These are phyloP conservation scores for Mohoua ochrocephala DNA, from an alignment of 2,113 vertebrate genomes.

Conservation along the genomic window DNA sequence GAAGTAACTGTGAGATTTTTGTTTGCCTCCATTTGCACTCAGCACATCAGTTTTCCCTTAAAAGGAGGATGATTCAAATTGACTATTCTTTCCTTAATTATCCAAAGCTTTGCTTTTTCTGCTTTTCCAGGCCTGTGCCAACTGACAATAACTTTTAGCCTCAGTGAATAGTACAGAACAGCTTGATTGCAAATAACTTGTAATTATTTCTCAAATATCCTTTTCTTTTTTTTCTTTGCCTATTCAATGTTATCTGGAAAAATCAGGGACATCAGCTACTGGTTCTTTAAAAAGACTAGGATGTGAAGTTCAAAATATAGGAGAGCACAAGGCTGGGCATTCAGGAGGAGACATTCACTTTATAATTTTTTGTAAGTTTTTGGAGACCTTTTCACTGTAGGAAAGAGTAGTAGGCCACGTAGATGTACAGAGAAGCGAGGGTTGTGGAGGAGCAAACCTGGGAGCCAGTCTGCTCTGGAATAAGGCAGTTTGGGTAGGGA, in stretches of 20 bases:
- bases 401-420: conserved; percentile 5
- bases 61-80: neutral
- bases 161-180: neutral
- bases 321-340: neutral
- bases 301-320: conserved; percentile 14
- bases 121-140: neutral
- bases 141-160: neutral
- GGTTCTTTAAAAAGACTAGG: neutral
- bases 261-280: neutral
- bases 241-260: neutral
- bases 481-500: neutral
- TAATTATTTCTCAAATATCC: neutral
- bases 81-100: neutral
- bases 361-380: conserved; percentile 7
- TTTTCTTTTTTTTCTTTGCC: neutral
- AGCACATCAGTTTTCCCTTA: neutral
- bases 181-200: neutral
- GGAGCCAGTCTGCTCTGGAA: neutral
- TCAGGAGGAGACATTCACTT: neutral
- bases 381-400: neutral
- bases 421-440: neutral
- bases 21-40: neutral
- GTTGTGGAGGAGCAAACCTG: neutral
- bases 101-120: neutral
- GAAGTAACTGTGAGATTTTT: neutral